Percentiles rank a stretch among this genome's conserved stretches.
phyloP scores from a whole-genome alignment of 1,140 invertebrate species.

The Chironomus striatipennis region DNA sequence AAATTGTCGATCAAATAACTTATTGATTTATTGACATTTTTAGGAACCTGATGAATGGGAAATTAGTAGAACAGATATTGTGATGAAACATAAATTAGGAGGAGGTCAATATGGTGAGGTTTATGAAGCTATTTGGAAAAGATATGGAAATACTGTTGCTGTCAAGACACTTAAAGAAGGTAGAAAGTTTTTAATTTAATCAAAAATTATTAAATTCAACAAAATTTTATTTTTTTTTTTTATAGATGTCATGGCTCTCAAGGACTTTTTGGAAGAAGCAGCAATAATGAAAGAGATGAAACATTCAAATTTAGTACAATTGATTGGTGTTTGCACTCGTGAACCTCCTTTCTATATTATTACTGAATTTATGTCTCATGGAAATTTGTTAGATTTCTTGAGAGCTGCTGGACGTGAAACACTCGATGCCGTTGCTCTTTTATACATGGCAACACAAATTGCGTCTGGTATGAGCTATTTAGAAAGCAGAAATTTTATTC shows the following conservation, averaged over 20 bases:
- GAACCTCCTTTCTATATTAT: conserved; percentile 99
- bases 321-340: conserved; percentile 92
- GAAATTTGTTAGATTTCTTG: conserved; percentile 94
- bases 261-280: conserved; percentile 98
- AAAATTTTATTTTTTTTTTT: background rate
- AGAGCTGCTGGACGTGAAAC: conserved; percentile 81
- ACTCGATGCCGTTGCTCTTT: conserved; percentile 88
- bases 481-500: conserved; percentile 93
- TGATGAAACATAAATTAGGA: conserved; percentile 97
- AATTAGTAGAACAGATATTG: conserved; percentile 95
- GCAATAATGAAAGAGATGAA: conserved; percentile 99
- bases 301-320: conserved; percentile 95
- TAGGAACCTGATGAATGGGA: conserved; percentile 92
- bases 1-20: conserved; percentile 28
- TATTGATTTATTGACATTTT: conserved; percentile 26
- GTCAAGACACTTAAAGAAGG: conserved; percentile 98
- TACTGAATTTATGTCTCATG: conserved; percentile 98
- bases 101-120: conserved; percentile 99
- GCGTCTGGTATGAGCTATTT: conserved; percentile 98
- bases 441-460: conserved; percentile 99
- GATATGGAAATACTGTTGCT: conserved; percentile 85
- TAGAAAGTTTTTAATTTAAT: background rate
- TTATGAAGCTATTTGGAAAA: conserved; percentile 97
- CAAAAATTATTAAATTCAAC: background rate
- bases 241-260: conserved; percentile 91